Evolutionary conservation across 2,797 vertebrate genomes (phyloP).

Genomic region (Hypotaenidia philippensis): DNA sequence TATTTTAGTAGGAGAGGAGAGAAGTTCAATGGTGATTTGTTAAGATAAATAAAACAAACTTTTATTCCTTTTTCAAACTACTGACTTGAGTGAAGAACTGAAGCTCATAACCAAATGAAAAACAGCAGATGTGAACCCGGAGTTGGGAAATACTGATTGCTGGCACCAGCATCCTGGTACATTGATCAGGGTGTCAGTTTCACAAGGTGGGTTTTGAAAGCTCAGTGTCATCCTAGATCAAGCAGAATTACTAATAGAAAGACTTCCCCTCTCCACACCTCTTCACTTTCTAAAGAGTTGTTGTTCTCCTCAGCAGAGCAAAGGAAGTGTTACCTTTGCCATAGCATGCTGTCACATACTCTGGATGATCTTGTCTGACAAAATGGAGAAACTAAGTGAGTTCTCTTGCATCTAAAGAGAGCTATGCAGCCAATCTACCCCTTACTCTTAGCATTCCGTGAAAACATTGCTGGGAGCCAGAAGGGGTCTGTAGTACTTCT

Average conservation of each 20-base stretch:
- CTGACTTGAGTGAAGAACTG: not conserved
- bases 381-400: not conserved
- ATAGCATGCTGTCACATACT: not conserved
- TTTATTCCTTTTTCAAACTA: not conserved
- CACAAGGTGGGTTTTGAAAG: not conserved
- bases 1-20: not conserved
- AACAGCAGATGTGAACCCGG: not conserved
- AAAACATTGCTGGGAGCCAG: not conserved
- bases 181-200: not conserved
- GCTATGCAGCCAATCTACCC: not conserved
- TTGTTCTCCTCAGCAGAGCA: not conserved
- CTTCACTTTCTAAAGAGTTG: not conserved
- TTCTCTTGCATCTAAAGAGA: not conserved
- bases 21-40: not conserved
- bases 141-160: not conserved
- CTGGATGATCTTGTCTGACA: not conserved
- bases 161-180: accelerated
- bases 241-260: not conserved
- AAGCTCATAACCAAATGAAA: not conserved
- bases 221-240: not conserved
- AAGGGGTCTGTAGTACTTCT: not conserved
- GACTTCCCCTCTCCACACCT: accelerated
- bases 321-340: not conserved
- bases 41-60: not conserved
- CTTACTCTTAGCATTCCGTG: not conserved